Evolutionary conservation across 2,797 vertebrate species (phyloP), one percentile per base, ranked within the genome.

Genomic region (Echiichthys vipera): DNA sequence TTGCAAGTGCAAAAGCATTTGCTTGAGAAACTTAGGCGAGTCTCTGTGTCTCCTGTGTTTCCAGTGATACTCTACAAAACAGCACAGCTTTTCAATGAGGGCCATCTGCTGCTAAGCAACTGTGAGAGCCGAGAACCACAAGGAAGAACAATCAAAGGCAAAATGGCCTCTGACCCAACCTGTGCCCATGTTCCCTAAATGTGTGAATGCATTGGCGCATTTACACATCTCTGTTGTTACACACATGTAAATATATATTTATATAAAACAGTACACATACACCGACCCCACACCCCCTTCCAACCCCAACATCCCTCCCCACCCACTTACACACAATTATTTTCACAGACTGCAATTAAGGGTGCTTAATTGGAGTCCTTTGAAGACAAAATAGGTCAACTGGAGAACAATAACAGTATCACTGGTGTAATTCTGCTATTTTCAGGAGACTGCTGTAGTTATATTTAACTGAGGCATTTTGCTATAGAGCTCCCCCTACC

Each of bases 401-500:
- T 82, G 78, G 84, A 86, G 85, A 84, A 88, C 84, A 84, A 80
- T 71, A 84, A 85, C 85, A 88, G 90, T 93, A 93, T 93, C 88
- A 93, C 88, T 90, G 87, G 84, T 75, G 75, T 74, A 83, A 79
- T 84, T 85, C 74, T 79, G 76, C 77, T 84, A 78, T 77, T 83
- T 73, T 86, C 81, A 93, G 88, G 91, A 90, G 91, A 91, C 87
- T 73, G 76, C 78, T 79, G 78, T 69, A 74, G 81, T 66, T 78
- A 71, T 12, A 71, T 62, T 80, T 71, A 62, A 76, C 78, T 58
- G 39, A 76, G 87, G 87, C 90, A 67, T 89, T n/a, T 72, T 71
- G 88, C 89, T 90, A 90, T 92, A 93, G 94, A 95, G 94, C 94
- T 94, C 93, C 94, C 93, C 91, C 92, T 90, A 92, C 93, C 93